A percentile compares a stretch with the other conserved stretches of the same genome.
These are phyloP conservation scores for Nineta flava DNA, from an alignment of 2,888 invertebrate species.

Conservation along the genomic window DNA sequence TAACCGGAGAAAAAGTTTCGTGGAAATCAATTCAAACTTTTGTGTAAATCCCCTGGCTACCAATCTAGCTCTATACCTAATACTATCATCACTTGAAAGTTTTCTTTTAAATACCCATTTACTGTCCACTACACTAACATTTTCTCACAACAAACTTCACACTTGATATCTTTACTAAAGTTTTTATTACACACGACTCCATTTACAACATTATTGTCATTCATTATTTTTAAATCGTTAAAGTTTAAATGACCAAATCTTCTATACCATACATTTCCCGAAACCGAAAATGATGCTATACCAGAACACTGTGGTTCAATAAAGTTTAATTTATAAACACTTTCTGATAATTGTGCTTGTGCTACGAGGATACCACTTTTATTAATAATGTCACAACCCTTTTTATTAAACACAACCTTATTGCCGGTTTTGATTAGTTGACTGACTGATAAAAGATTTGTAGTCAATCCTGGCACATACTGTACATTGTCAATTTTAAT, in stretches of 20 bases:
- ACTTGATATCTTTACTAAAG: neutral
- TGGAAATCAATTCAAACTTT: conserved; percentile 8
- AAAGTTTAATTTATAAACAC: neutral
- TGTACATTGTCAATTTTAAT: neutral
- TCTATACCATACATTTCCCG: neutral
- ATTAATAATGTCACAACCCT: neutral
- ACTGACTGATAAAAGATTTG: neutral
- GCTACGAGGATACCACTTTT: neutral
- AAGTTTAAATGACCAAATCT: neutral
- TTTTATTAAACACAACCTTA: neutral
- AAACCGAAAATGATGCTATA: neutral
- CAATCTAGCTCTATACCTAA: neutral
- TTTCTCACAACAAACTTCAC: neutral
- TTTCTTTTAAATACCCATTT: neutral
- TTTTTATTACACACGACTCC: neutral
- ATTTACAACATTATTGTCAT: neutral
- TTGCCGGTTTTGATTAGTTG: neutral
- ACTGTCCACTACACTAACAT: neutral
- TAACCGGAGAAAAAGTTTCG: too few species aligned
- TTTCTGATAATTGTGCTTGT: neutral
- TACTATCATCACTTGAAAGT: neutral
- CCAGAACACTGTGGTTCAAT: neutral
- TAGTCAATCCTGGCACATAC: neutral
- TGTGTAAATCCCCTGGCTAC: conserved; percentile 2
- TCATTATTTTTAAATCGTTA: neutral